Evolutionary conservation across 2,888 invertebrate species (phyloP), one percentile per base, ranked within the genome.

Genomic region (Agrotis exclamationis): DNA sequence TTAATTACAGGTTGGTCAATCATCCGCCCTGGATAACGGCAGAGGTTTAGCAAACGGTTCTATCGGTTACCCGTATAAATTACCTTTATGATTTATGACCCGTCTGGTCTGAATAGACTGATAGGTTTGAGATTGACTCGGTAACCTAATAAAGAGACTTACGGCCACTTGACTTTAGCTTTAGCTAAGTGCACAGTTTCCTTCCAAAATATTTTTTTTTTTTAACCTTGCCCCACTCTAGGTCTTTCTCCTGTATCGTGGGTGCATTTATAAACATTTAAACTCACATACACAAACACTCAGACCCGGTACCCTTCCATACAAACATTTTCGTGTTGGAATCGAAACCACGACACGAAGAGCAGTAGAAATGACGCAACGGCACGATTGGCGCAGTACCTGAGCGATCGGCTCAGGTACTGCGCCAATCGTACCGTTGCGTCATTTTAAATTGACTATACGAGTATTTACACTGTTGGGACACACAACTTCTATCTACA

Each of bases 1-100:
- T 76, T 76, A 80, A 80, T 67, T 64, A 62, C 44, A 20, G 56
- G 60, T 28, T 54, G n/a, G 59, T 44, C 60, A 66, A 70, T 74
- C 56, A 70, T 22, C n/a, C 53, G 63, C 18, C 18, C 24, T 54
- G 45, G 22, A 6, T 48, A 45, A 67, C 54, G n/a, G 20, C 24
- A 33, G 59, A 13, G 48, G 64, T 9, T 62, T 47, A 24, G 20
- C 48, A 54, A 65, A 64, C 45, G 33, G n/a, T 50, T 44, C 13
- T 22, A 33, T 56, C 22, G 16, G 60, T 53, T 9, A 44, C 24
- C 54, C 3, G 51, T 56, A 47, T 58, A 72, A 45, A 77, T 59
- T 59, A 54, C 20, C 13, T 58, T 63, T 60, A 56, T 47, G 57
- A 74, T 54, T 54, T 58, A 59, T 63, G 74, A 59, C n/a, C 54